These are phyloP conservation scores for Microtus richardsoni DNA, from an alignment of 2,113 vertebrate genomes.

Conservation along the genomic window DNA sequence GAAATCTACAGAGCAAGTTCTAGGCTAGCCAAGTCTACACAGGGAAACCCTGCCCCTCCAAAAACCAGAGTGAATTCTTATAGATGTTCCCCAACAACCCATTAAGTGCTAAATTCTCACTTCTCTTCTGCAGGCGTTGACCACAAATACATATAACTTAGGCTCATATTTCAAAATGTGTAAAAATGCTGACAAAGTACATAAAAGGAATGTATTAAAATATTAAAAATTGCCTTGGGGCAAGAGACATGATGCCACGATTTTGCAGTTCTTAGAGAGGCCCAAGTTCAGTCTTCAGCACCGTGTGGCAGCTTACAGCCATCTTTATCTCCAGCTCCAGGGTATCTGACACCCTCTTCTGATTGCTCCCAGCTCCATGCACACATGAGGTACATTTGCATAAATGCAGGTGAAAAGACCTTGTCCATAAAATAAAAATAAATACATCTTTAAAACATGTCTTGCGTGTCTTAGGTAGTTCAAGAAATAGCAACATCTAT, in stretches of 20 bases:
- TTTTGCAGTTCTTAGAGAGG: not conserved
- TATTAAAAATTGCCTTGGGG: not conserved
- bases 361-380: not conserved
- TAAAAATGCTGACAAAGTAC: slow-evolving; percentile 7
- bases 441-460: not conserved
- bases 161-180: slow-evolving; percentile 25
- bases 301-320: not conserved
- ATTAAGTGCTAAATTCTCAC: not conserved
- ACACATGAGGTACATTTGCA: not conserved
- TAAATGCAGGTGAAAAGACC: not conserved
- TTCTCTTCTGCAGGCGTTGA: not conserved
- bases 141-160: not conserved
- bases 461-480: not conserved
- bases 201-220: slow-evolving; percentile 46
- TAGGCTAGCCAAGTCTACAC: not conserved
- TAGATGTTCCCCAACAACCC: not conserved
- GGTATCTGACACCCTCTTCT: not conserved
- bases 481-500: slow-evolving; percentile 21
- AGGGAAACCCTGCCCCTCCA: not conserved
- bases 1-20: not conserved
- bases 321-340: no score
- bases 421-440: not conserved
- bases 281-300: not conserved
- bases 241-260: not conserved
- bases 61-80: not conserved